These are phyloP conservation scores for Artibeus lituratus DNA, from an alignment of 2,797 vertebrate genomes.

Conservation along the genomic window DNA sequence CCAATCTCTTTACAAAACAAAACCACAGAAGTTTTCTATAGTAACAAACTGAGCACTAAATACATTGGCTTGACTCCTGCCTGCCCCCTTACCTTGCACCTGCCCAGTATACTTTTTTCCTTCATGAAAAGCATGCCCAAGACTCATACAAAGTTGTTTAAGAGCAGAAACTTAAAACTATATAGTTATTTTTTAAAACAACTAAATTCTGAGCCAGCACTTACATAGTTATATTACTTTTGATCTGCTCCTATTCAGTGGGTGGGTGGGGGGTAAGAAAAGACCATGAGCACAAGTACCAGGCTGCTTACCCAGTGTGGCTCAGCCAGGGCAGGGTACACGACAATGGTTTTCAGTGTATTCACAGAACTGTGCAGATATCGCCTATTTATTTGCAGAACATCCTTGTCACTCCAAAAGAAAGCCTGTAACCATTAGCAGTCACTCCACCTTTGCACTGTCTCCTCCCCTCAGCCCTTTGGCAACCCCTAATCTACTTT, in stretches of 20 bases:
- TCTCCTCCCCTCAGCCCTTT: background rate
- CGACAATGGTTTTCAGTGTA: background rate
- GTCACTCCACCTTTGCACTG: background rate
- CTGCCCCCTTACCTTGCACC: background rate
- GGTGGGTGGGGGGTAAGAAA: background rate
- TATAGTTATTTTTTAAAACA: slow-evolving; percentile 13
- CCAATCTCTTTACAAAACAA: background rate
- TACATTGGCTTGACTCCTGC: background rate
- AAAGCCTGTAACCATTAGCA: background rate
- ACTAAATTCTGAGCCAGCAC: background rate
- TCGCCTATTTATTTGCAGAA: background rate
- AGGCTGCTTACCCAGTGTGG: accelerated
- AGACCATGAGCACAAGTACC: background rate
- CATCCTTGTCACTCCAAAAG: background rate
- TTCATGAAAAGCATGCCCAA: background rate
- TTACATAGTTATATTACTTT: background rate
- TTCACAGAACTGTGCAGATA: background rate
- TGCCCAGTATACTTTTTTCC: background rate
- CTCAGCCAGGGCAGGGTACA: background rate
- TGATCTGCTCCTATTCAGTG: background rate
- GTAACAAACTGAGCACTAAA: background rate
- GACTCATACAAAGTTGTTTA: background rate
- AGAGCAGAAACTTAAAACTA: background rate
- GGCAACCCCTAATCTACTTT: background rate
- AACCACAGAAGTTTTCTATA: background rate